Evolutionary conservation across 1,140 invertebrate species (phyloP).

Genomic region (Pentalonia nigronervosa): DNA sequence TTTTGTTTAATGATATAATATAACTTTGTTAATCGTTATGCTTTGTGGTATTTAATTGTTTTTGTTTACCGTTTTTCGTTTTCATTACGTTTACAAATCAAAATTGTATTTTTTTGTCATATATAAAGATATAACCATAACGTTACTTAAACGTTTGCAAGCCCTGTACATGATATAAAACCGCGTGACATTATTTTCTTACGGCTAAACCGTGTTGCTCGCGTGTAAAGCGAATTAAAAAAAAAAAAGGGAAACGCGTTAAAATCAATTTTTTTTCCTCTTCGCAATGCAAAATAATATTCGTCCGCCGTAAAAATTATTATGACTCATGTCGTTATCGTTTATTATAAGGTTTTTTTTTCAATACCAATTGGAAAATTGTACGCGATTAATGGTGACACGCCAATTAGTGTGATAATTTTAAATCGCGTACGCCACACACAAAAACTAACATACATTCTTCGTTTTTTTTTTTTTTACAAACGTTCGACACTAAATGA

Average conservation of each 20-base stretch:
- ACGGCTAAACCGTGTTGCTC: not conserved
- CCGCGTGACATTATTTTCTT: not conserved
- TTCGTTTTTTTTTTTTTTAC: not conserved
- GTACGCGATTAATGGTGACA: not conserved
- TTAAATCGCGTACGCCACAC: not conserved
- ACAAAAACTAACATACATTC: not conserved
- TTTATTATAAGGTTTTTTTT: not conserved
- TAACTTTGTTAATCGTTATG: no score
- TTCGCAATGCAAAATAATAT: not conserved
- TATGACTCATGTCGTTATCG: not conserved
- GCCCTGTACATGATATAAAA: not conserved
- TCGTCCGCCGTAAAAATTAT: not conserved
- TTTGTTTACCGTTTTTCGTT: no score
- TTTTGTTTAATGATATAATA: no score
- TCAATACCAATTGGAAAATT: not conserved
- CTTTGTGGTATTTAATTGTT: no score
- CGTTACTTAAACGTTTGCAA: no score
- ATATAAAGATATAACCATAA: no score
- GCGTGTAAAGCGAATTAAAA: not conserved
- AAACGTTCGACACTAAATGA: not conserved
- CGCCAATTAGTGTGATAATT: not conserved
- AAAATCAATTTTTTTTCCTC: not conserved
- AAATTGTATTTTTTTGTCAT: no score
- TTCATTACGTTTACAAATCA: no score
- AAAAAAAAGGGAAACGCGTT: not conserved